These are phyloP conservation scores for Neoniphon sammara DNA, from an alignment of 2,797 vertebrate species.

Conservation along the genomic window DNA sequence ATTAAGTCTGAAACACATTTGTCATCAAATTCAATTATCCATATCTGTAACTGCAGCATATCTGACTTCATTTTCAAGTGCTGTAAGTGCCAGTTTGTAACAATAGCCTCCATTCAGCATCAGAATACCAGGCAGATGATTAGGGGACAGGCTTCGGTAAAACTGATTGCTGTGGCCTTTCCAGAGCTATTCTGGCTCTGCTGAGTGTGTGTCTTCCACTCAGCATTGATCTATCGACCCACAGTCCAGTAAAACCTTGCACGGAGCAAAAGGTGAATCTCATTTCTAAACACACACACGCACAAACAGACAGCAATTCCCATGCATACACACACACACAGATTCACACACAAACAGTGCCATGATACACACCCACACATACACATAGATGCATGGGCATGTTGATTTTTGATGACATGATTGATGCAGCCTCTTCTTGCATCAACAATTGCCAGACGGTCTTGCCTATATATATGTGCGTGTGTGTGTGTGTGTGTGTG, in stretches of 20 bases:
- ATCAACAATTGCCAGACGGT: conserved; percentile 61
- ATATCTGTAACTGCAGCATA: conserved; percentile 57
- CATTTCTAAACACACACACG: conserved; percentile 41
- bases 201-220: conserved; percentile 80
- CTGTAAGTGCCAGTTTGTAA: conserved; percentile 61
- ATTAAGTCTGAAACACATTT: conserved; percentile 5
- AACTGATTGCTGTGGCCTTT: conserved; percentile 82
- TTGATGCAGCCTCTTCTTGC: conserved; percentile 63
- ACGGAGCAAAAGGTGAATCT: conserved; percentile 76
- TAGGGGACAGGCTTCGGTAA: conserved; percentile 69
- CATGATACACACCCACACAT: conserved; percentile 20
- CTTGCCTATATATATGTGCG: conserved; percentile 11
- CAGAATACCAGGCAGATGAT: conserved; percentile 72
- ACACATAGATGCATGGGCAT: conserved; percentile 63
- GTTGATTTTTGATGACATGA: conserved; percentile 81
- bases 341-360: neutral
- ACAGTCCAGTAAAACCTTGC: conserved; percentile 76
- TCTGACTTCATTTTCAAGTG: conserved; percentile 58
- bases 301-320: conserved; percentile 4
- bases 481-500: conserved; percentile 14
- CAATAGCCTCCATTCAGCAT: conserved; percentile 66
- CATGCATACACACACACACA: neutral
- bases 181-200: conserved; percentile 77
- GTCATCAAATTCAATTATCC: conserved; percentile 61
- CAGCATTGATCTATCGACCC: conserved; percentile 79